Conservation (phyloP, 2,797 vertebrate genomes). For the Cossypha heuglini region DNA sequence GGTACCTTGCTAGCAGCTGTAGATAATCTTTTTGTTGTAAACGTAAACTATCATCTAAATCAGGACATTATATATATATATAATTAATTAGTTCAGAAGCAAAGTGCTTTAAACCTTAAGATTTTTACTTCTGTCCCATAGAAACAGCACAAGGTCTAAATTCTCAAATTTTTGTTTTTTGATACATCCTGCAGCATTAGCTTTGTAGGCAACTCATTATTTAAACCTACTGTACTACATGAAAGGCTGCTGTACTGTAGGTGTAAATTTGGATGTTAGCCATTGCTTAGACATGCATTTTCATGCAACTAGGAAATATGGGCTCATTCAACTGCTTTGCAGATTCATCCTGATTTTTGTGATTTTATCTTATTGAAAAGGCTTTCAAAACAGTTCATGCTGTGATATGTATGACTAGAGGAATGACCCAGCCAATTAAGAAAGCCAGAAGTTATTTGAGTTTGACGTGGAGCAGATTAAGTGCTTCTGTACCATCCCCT, state of each 20-base stretch:
- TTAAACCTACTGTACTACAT: constrained; percentile 71
- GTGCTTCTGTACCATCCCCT: constrained; percentile 82
- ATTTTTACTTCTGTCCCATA: constrained; percentile 58
- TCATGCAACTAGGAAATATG: constrained; percentile 83
- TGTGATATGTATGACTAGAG: constrained; percentile 84
- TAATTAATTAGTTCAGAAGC: constrained; percentile 64
- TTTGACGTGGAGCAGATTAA: constrained; percentile 88
- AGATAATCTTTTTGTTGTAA: constrained; percentile 70
- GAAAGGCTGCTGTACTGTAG: constrained; percentile 63
- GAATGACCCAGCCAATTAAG: constrained; percentile 79
- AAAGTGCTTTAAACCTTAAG: constrained; percentile 74
- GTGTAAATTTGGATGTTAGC: constrained; percentile 75
- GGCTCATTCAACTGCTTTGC: constrained; percentile 72
- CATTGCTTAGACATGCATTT: constrained; percentile 86
- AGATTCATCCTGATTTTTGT: constrained; percentile 71
- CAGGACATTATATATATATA: constrained; percentile 65
- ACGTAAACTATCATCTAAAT: constrained; percentile 73
- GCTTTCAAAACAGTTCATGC: constrained; percentile 84
- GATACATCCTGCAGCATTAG: constrained; percentile 55
- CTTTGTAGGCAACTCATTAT: constrained; percentile 59
- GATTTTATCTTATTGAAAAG: constrained; percentile 73
- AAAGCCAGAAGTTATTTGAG: constrained; percentile 85
- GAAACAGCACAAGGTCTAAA: constrained; percentile 60
- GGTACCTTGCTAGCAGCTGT: constrained; percentile 77
- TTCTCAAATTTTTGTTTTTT: constrained; percentile 44